Percentiles rank a stretch among this genome's conserved stretches.
These are phyloP conservation scores for Vicugna pacos DNA, from an alignment of 2,113 vertebrate species.

Conservation along the genomic window DNA sequence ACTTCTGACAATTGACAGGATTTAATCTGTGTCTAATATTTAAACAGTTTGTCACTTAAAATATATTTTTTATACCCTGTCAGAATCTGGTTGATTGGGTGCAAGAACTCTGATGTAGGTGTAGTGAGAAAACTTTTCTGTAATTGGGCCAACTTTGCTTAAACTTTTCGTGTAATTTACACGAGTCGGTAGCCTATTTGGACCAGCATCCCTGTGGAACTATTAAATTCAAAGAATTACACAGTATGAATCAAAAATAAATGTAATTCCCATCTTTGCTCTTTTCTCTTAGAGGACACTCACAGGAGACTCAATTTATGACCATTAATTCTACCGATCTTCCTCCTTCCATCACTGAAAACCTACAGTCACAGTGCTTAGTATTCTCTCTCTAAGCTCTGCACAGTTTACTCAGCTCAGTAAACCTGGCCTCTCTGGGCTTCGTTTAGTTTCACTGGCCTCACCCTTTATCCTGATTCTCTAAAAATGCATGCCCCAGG, in stretches of 20 bases:
- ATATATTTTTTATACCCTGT: neutral
- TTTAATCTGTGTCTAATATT: neutral
- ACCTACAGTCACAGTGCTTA: neutral
- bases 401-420: neutral
- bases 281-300: neutral
- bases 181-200: neutral
- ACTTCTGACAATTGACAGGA: neutral
- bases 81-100: neutral
- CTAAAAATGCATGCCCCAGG: neutral
- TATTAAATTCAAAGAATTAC: constrained; percentile 19
- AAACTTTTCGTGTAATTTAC: neutral
- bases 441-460: neutral
- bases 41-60: neutral
- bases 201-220: neutral
- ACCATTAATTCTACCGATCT: neutral
- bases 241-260: neutral
- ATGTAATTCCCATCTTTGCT: neutral
- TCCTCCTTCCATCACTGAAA: neutral
- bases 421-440: neutral
- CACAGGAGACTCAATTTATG: neutral
- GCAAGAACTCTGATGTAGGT: neutral
- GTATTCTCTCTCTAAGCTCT: neutral
- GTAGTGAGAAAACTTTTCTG: neutral
- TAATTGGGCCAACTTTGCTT: neutral
- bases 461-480: neutral